Evolutionary conservation across 2,113 vertebrate genomes (phyloP).

Genomic region (Bos taurus): ARS-UCD2.0 NC_037336.1:47952001-47952500

Average conservation of each 20-base stretch:
- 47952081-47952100: background rate
- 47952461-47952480: background rate
- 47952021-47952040: background rate
- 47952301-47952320: background rate
- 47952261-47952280: background rate
- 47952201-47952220: background rate
- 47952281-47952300: background rate
- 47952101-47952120: background rate
- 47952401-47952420: background rate
- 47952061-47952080: background rate
- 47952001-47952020: constrained; percentile 27
- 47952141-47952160: constrained; percentile 11
- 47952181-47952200: background rate
- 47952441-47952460: background rate
- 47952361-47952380: background rate
- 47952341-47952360: background rate
- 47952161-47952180: background rate
- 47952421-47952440: background rate
- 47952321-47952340: background rate
- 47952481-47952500: background rate
- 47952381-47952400: background rate
- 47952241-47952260: background rate
- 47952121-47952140: background rate
- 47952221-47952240: background rate
- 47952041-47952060: background rate